Percentiles rank a stretch among this genome's conserved stretches.
Conservation (phyloP, 2,797 vertebrate species). For the Hybognathus amarus region DNA sequence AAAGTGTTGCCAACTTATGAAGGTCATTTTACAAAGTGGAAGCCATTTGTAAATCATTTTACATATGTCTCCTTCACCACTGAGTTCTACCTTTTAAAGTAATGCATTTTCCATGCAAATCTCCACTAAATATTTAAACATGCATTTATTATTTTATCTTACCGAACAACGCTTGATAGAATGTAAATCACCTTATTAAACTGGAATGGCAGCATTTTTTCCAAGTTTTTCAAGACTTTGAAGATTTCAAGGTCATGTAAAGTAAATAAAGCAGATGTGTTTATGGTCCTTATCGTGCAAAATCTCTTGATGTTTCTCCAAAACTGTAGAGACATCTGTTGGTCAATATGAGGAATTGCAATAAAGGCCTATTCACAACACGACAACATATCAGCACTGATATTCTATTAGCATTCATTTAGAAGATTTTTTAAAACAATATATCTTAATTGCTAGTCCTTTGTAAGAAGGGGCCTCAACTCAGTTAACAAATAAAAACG, state of each 20-base stretch:
- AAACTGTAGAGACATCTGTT: constrained; percentile 17
- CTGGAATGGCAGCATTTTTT: not conserved
- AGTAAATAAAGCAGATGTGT: not conserved
- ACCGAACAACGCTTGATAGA: not conserved
- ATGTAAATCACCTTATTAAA: not conserved
- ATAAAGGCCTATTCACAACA: not conserved
- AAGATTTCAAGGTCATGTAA: not conserved
- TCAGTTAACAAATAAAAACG: no score
- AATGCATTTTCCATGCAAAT: not conserved
- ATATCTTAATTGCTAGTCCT: not conserved
- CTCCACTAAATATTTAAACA: not conserved
- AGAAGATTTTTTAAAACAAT: not conserved
- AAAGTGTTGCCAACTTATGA: not conserved
- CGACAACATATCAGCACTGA: not conserved
- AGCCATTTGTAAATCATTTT: not conserved
- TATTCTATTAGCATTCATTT: not conserved
- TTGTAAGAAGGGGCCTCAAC: no score
- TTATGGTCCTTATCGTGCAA: not conserved
- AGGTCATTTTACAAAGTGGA: not conserved
- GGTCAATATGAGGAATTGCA: constrained; percentile 13
- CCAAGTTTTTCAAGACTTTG: not conserved
- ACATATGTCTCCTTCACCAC: not conserved
- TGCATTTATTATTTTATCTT: no score
- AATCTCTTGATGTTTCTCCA: not conserved
- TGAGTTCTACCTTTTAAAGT: not conserved